phyloP scores from a whole-genome alignment of 2,888 invertebrate species.

The Drosophila histrio region DNA sequence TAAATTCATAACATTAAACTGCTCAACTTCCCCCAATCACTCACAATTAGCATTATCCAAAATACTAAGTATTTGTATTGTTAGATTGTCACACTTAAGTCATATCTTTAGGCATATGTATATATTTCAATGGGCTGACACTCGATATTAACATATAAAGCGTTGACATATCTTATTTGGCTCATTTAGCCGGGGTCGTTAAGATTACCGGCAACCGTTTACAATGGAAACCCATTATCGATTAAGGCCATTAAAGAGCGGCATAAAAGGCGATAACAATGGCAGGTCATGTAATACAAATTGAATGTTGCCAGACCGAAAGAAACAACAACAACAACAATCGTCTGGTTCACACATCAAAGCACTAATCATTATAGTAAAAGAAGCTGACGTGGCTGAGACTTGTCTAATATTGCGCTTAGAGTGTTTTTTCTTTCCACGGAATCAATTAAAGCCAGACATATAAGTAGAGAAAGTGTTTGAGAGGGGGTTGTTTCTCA shows the following conservation, averaged over 20 bases:
- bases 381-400: constrained; percentile 51
- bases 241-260: constrained; percentile 58
- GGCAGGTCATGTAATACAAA: constrained; percentile 48
- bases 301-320: constrained; percentile 38
- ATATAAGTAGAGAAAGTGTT: neutral
- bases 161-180: constrained; percentile 34
- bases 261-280: constrained; percentile 61
- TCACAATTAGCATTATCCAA: neutral
- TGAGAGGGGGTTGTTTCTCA: neutral
- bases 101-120: constrained; percentile 1
- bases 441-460: constrained; percentile 70
- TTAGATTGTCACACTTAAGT: neutral
- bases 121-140: neutral
- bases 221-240: constrained; percentile 60
- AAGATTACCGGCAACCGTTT: constrained; percentile 48
- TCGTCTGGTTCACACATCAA: constrained; percentile 30
- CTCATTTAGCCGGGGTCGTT: constrained; percentile 43
- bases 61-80: neutral
- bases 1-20: no score
- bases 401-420: constrained; percentile 59
- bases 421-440: constrained; percentile 50
- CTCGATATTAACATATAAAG: constrained; percentile 15
- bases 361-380: constrained; percentile 44
- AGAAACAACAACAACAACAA: constrained; percentile 33
- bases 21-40: neutral